phyloP scores from a whole-genome alignment of 2,797 vertebrate species.

The Hydrocynus forskahlii region DNA sequence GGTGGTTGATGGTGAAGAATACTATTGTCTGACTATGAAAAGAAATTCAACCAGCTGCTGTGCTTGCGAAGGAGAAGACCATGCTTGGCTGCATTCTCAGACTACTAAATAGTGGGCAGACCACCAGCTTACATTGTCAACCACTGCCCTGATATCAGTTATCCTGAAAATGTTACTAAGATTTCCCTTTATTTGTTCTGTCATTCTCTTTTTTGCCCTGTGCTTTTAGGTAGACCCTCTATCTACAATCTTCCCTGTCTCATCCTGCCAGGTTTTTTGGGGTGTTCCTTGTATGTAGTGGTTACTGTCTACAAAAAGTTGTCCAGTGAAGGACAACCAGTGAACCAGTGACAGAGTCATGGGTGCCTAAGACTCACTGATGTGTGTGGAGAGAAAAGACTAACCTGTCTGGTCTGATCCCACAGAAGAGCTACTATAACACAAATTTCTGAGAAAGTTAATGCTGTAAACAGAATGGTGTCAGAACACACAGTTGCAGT shows the following conservation, averaged over 20 bases:
- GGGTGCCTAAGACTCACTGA: no score
- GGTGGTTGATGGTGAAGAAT: neutral
- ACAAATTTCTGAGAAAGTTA: no score
- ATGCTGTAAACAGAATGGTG: no score
- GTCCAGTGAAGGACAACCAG: no score
- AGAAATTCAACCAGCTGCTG: neutral
- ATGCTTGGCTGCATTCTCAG: conserved; percentile 3
- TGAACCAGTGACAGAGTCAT: no score
- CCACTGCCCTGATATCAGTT: neutral
- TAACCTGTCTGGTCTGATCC: no score
- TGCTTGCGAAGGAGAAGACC: neutral
- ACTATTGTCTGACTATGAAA: neutral
- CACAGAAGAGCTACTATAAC: no score
- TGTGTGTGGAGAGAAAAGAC: no score
- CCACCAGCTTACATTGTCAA: conserved; percentile 2
- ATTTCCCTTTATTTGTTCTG: neutral
- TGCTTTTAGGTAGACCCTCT: neutral
- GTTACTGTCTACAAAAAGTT: no score
- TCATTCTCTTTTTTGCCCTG: neutral
- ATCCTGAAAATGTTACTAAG: neutral
- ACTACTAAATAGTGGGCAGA: conserved; percentile 2
- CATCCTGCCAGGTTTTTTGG: no score
- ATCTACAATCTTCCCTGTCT: neutral
- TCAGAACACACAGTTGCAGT: no score
- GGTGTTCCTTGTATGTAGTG: no score